phyloP scores from a whole-genome alignment of 2,797 vertebrate genomes.

The Acipenser oxyrinchus region DNA sequence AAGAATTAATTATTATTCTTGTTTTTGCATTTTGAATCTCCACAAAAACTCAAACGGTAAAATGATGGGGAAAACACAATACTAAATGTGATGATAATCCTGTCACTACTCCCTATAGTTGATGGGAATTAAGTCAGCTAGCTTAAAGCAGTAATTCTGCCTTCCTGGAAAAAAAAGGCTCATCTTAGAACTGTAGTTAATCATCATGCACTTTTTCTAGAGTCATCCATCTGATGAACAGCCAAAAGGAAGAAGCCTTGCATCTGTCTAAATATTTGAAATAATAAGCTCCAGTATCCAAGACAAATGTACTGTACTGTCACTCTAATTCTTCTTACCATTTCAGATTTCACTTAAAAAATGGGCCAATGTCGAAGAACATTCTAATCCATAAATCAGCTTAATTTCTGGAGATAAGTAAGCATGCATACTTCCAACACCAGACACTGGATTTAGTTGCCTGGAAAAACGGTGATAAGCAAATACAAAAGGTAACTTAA shows the following conservation, averaged over 20 bases:
- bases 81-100: too few relatives aligned
- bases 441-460: neutral
- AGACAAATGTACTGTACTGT: neutral
- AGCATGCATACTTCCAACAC: neutral
- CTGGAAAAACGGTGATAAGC: neutral
- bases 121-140: too few relatives aligned
- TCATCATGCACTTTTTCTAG: neutral
- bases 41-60: too few relatives aligned
- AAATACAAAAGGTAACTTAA: neutral
- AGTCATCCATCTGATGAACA: neutral
- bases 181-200: neutral
- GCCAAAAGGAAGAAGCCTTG: neutral
- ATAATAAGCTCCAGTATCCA: neutral
- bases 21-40: too few relatives aligned
- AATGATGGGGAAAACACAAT: too few relatives aligned
- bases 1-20: too few relatives aligned
- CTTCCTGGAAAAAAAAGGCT: neutral
- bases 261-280: neutral
- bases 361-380: neutral
- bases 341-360: neutral
- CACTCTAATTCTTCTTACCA: neutral
- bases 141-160: too few relatives aligned
- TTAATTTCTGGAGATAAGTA: neutral
- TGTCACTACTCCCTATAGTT: too few relatives aligned
- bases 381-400: conserved; percentile 2